Base-by-base conservation (phyloP, 2,113 vertebrate species). In the Corythoichthys intestinalis region DNA sequence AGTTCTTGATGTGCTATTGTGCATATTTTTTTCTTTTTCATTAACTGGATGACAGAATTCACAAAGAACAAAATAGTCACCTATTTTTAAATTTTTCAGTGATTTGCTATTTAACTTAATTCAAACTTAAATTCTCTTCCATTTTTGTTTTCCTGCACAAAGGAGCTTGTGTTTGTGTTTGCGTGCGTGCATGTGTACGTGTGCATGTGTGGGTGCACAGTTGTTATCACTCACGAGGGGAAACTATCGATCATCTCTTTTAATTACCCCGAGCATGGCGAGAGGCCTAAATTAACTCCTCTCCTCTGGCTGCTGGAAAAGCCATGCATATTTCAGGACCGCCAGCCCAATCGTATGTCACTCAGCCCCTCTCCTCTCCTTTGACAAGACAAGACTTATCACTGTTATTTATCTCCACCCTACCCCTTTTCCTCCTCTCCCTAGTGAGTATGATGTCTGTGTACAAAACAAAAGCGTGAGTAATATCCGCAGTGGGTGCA, bases 231-330 rank as follows among this genome's bases (percentile, higher is more conserved):
- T 88, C 89, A 89, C 82, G 76, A 38, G 76, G 83, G 84, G 80
- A 71, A 79, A 86, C 88, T 93, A 93, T 93, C 90, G 92, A 92
- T 93, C 91, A 92, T 93, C 89, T 91, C 87, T 93, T 93, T 93
- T 93, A 93, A 93, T 93, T 93, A 93, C 92, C 91, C 89, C 86
- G 82, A 91, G 90, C 86, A 85, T 88, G 87, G 86, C 85, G 70
- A 87, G 85, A 86, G 89, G 89, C 89, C 90, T 93, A 93, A 93
- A 93, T 93, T 90, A 93, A 91, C 92, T 92, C 83, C 78, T 87
- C 77, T 89, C 87, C 86, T 86, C 78, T 87, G 84, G 87, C 86
- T 79, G 85, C 83, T 84, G 88, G 79, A 91, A 90, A 87, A 91
- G 87, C 89, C 90, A 92, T 93, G 91, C 91, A 93, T 93, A 93